Conservation (phyloP, 2,888 invertebrate genomes). For the Crocallis elinguaria region DNA sequence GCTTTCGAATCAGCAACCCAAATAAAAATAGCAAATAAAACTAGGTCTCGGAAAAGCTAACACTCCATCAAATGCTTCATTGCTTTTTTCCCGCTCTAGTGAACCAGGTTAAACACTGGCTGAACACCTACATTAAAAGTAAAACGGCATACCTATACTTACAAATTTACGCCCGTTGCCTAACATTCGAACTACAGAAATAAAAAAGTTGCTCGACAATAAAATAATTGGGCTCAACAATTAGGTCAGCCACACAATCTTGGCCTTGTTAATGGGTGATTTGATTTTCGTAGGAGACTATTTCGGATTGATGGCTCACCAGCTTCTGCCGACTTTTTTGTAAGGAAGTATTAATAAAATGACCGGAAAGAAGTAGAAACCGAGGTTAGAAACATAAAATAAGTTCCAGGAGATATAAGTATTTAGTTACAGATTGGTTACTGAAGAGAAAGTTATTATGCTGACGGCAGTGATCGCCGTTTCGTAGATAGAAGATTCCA, state of each 20-base stretch:
- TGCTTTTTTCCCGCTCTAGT: constrained; percentile 12
- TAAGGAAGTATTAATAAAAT: too few relatives aligned
- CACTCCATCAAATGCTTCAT: constrained; percentile 22
- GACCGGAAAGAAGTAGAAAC: too few relatives aligned
- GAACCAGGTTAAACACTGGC: constrained; percentile 28
- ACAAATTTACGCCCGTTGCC: constrained; percentile 30
- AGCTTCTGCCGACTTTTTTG: too few relatives aligned
- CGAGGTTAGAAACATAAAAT: too few relatives aligned
- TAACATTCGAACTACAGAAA: constrained; percentile 34
- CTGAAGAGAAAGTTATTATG: too few relatives aligned
- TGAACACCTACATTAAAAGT: constrained; percentile 29
- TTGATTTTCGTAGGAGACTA: not conserved
- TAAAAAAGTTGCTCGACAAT: constrained; percentile 44
- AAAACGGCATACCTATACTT: constrained; percentile 11
- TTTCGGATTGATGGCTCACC: too few relatives aligned
- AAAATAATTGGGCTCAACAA: constrained; percentile 45
- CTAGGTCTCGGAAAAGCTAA: constrained; percentile 27
- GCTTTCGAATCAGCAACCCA: too few relatives aligned
- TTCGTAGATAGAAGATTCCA: too few relatives aligned
- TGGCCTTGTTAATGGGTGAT: constrained; percentile 7
- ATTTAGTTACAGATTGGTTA: too few relatives aligned
- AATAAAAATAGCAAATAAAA: constrained; percentile 23
- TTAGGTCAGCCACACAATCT: constrained; percentile 14
- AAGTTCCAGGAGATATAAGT: too few relatives aligned
- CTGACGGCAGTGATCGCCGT: too few relatives aligned